These are phyloP conservation scores for Melanotaenia parkinsoni DNA, from an alignment of 2,797 vertebrate genomes.

Conservation along the genomic window DNA sequence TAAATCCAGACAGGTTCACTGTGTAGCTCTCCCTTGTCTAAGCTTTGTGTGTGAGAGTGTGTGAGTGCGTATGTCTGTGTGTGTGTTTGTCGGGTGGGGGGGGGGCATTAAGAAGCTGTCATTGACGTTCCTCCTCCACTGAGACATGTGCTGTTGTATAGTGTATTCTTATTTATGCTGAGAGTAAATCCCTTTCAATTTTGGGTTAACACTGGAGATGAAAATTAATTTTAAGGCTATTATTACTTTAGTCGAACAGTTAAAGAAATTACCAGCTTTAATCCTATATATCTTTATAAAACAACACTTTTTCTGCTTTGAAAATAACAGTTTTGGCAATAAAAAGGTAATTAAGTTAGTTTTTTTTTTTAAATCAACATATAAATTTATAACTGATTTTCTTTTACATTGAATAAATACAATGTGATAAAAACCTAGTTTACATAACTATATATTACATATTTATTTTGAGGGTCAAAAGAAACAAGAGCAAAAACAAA, in stretches of 20 bases:
- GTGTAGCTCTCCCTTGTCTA: slow-evolving; percentile 69
- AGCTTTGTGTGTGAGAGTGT: slow-evolving; percentile 41
- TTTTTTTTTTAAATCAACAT: not conserved
- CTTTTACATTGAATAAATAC: not conserved
- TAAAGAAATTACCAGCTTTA: slow-evolving; percentile 34
- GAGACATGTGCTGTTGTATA: slow-evolving; percentile 66
- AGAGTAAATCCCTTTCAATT: slow-evolving; percentile 67
- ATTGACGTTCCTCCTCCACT: slow-evolving; percentile 76
- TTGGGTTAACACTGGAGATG: slow-evolving; percentile 54
- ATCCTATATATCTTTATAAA: slow-evolving; percentile 17
- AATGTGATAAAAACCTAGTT: slow-evolving; percentile 4
- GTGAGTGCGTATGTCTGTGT: not conserved
- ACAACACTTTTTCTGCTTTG: slow-evolving; percentile 33
- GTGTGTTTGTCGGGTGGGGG: not conserved
- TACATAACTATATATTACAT: not conserved
- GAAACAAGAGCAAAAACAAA: slow-evolving; percentile 6
- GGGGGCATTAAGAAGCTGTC: slow-evolving; percentile 69
- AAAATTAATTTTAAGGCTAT: slow-evolving; percentile 63
- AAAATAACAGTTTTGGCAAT: slow-evolving; percentile 20
- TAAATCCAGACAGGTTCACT: slow-evolving; percentile 84
- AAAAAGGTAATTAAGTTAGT: slow-evolving; percentile 13
- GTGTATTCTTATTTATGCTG: slow-evolving; percentile 74
- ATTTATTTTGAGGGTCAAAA: slow-evolving; percentile 7
- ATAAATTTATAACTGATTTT: not conserved
- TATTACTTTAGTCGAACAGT: slow-evolving; percentile 52